These are phyloP conservation scores for Arctia plantaginis DNA, from an alignment of 2,888 invertebrate genomes.

Conservation along the genomic window DNA sequence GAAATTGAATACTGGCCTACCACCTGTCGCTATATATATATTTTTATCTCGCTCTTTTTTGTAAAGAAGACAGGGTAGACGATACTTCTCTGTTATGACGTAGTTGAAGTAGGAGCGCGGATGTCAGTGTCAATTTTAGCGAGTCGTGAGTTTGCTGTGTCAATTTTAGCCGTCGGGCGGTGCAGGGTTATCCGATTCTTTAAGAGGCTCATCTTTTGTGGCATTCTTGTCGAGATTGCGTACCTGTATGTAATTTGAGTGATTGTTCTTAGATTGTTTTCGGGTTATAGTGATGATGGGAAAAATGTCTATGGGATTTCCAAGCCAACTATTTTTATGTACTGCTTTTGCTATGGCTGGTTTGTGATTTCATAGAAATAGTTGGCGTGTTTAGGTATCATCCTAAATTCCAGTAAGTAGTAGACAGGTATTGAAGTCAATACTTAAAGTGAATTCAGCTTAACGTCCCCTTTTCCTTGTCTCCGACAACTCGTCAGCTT, in stretches of 20 bases:
- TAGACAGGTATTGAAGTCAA: neutral
- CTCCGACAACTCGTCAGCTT: neutral
- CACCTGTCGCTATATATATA: constrained; percentile 40
- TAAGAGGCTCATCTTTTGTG: constrained; percentile 69
- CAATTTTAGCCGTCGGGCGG: constrained; percentile 67
- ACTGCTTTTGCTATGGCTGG: constrained; percentile 2
- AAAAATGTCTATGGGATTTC: constrained; percentile 34
- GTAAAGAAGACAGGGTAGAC: constrained; percentile 44
- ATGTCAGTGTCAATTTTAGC: constrained; percentile 72
- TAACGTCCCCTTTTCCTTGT: neutral
- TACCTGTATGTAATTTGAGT: constrained; percentile 66
- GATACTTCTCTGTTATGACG: constrained; percentile 38
- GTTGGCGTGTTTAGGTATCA: neutral
- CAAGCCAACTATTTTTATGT: constrained; percentile 17
- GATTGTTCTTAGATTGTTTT: constrained; percentile 62
- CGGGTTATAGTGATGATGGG: constrained; percentile 46
- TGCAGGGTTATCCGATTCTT: constrained; percentile 53
- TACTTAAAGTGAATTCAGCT: neutral
- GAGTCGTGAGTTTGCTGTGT: constrained; percentile 67
- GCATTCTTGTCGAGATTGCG: constrained; percentile 72
- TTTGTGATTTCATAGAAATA: neutral
- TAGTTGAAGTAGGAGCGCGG: constrained; percentile 31
- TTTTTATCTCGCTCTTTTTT: constrained; percentile 46
- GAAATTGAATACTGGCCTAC: constrained; percentile 77
- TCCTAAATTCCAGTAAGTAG: neutral